Conservation (phyloP, 2,888 invertebrate genomes). For the Zhengitettix transpicula region DNA sequence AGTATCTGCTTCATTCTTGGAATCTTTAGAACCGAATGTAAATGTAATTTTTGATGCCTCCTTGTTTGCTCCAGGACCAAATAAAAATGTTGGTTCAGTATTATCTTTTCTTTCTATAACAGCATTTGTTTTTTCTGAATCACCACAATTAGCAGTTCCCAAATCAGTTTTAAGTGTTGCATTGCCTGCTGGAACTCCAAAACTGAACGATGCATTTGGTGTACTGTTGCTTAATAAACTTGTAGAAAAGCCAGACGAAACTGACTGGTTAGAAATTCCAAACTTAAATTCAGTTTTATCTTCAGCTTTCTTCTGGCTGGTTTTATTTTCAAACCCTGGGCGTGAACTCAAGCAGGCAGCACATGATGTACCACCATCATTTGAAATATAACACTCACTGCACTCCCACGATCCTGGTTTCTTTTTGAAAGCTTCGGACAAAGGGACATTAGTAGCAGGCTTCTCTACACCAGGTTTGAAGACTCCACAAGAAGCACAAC, state of each 20-base stretch:
- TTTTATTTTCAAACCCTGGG: not conserved
- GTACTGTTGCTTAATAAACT: too few species aligned
- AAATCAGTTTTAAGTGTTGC: too few species aligned
- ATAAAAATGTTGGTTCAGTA: not conserved
- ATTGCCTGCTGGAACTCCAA: too few species aligned
- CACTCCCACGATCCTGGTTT: constrained; percentile 32
- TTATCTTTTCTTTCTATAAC: not conserved
- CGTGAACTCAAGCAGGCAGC: not conserved
- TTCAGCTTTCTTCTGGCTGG: constrained; percentile 2
- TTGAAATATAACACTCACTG: constrained; percentile 23
- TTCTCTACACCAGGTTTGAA: constrained; percentile 16
- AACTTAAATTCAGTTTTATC: constrained; percentile 18
- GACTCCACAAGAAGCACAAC: constrained; percentile 15
- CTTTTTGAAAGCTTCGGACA: constrained; percentile 35
- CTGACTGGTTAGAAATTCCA: constrained; percentile 13
- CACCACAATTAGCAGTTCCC: too few species aligned
- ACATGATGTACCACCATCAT: constrained; percentile 23
- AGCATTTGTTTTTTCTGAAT: too few species aligned
- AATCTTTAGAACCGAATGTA: not conserved
- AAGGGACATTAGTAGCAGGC: constrained; percentile 4
- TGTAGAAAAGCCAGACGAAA: too few species aligned
- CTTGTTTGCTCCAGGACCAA: not conserved
- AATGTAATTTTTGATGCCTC: not conserved
- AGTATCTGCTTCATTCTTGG: too few species aligned
- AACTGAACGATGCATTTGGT: too few species aligned